phyloP scores from a whole-genome alignment of 2,797 vertebrate species.

The Hemitrygon akajei region DNA sequence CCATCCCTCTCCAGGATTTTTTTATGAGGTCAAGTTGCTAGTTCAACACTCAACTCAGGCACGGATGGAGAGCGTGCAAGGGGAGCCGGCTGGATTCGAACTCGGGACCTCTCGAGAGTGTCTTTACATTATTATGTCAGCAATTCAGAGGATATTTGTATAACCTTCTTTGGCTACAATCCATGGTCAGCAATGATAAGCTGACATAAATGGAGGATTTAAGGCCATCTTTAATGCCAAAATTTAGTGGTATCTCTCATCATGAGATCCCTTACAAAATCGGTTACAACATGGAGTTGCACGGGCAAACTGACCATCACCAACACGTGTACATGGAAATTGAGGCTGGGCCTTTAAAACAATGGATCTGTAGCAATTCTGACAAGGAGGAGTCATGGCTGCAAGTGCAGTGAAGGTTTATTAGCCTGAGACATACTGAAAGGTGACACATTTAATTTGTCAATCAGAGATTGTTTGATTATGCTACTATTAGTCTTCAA shows the following conservation, averaged over 20 bases:
- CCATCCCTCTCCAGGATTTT: no score
- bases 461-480: background rate
- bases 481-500: background rate
- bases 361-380: background rate
- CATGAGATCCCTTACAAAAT: background rate
- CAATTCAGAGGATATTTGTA: background rate
- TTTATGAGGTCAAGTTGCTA: no score
- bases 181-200: background rate
- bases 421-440: background rate
- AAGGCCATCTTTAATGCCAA: background rate
- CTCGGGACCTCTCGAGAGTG: no score
- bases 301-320: background rate
- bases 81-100: no score
- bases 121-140: background rate
- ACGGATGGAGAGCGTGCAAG: no score
- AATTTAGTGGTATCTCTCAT: background rate
- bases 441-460: background rate
- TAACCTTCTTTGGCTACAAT: background rate
- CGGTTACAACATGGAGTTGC: background rate
- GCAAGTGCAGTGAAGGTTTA: background rate
- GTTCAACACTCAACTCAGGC: no score
- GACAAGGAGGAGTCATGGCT: background rate
- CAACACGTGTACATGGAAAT: background rate
- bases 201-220: background rate
- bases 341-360: background rate